Evolutionary conservation across 2,888 invertebrate species (phyloP).

Genomic region (Caenorhabditis imperialis): DNA sequence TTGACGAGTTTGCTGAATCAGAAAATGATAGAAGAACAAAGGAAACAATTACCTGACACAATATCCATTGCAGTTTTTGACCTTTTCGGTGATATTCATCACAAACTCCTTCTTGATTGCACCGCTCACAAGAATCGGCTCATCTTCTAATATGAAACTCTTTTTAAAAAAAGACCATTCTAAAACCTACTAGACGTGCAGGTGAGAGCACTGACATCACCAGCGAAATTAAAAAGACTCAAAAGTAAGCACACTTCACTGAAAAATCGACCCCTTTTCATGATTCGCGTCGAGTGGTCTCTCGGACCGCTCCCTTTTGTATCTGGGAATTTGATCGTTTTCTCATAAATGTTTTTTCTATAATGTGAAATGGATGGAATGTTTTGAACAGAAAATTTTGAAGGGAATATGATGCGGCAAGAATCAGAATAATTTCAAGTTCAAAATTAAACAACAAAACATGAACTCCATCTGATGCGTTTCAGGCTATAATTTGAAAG

Average conservation of each 20-base stretch:
- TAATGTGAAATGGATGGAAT: no score
- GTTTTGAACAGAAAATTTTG: no score
- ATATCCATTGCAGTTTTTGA: constrained; percentile 47
- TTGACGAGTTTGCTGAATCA: constrained; percentile 38
- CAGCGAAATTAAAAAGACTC: constrained; percentile 2
- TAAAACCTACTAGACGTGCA: constrained; percentile 25
- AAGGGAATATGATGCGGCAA: no score
- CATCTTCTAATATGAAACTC: constrained; percentile 30
- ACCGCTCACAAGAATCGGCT: constrained; percentile 47
- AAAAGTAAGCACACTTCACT: no score
- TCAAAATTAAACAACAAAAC: no score
- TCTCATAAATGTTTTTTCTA: constrained; percentile 22
- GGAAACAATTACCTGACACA: constrained; percentile 37
- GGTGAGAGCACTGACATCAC: constrained; percentile 2
- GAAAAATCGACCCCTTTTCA: constrained; percentile 29
- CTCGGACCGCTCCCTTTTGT: neutral
- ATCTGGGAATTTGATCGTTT: constrained; percentile 6
- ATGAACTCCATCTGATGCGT: no score
- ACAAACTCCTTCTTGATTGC: constrained; percentile 37
- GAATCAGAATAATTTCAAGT: no score
- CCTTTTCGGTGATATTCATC: constrained; percentile 48
- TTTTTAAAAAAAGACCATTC: neutral
- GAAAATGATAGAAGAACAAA: neutral
- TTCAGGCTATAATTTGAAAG: no score
- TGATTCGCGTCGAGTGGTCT: neutral